Conservation (phyloP, 2,797 vertebrate species). For the Salmo trutta region DNA sequence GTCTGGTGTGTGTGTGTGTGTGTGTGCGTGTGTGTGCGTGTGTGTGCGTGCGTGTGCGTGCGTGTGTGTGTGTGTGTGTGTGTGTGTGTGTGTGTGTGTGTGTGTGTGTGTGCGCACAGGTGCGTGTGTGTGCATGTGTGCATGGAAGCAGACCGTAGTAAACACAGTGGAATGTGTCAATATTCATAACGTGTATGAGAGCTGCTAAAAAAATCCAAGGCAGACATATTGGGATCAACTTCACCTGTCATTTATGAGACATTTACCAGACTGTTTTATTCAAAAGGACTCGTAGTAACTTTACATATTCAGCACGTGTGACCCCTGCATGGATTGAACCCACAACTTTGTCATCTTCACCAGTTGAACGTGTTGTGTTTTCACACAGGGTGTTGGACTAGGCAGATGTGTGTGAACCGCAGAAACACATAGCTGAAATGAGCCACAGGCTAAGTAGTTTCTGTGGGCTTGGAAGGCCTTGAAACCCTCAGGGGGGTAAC, state of each 20-base stretch:
- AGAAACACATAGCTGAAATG: not conserved
- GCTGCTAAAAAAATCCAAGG: not conserved
- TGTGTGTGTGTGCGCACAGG: too few relatives aligned
- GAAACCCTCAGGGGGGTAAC: conserved; percentile 7
- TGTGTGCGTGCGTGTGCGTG: not conserved
- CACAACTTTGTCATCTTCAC: not conserved
- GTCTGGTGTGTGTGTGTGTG: not conserved
- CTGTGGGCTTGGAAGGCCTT: conserved; percentile 6
- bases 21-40: not conserved
- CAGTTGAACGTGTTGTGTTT: not conserved
- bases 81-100: too few relatives aligned
- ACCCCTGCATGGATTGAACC: not conserved
- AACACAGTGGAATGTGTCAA: not conserved
- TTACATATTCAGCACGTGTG: too few relatives aligned
- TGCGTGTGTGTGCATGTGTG: not conserved
- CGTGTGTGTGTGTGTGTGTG: not conserved
- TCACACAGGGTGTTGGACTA: not conserved
- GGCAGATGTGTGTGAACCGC: not conserved
- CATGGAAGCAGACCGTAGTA: not conserved
- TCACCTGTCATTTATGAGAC: not conserved
- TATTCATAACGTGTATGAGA: not conserved
- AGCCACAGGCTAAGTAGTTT: conserved; percentile 1
- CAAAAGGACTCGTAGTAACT: not conserved
- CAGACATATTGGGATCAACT: not conserved
- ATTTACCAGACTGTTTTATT: not conserved